A percentile compares a stretch with the other conserved stretches of the same genome.
phyloP scores from a whole-genome alignment of 2,113 vertebrate species.

The Pycnonotus jocosus region DNA sequence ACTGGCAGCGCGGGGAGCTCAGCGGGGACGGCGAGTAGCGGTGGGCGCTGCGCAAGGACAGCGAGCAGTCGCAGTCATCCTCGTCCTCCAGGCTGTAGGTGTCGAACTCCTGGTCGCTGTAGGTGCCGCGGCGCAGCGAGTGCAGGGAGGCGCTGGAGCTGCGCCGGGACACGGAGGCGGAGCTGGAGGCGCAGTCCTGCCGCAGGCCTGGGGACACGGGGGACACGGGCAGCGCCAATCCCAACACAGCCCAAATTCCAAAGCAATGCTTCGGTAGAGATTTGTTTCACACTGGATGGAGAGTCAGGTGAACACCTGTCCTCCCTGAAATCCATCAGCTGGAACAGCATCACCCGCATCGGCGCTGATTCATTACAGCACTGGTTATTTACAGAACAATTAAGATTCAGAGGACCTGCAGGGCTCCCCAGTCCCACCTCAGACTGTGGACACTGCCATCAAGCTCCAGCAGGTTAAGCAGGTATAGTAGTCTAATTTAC shows the following conservation, averaged over 20 bases:
- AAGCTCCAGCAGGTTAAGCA: background rate
- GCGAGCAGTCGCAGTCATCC: slow-evolving; percentile 77
- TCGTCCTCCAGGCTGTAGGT: slow-evolving; percentile 88
- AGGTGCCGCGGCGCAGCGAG: slow-evolving; percentile 85
- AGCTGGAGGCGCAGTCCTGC: slow-evolving; percentile 88
- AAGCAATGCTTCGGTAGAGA: rapidly evolving
- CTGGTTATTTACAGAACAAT: background rate
- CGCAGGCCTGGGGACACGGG: slow-evolving; percentile 75
- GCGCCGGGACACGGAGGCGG: slow-evolving; percentile 80
- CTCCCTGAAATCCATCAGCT: background rate
- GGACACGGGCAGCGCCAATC: background rate
- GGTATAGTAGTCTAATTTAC: background rate
- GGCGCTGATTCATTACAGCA: background rate
- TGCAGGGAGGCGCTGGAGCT: slow-evolving; percentile 87
- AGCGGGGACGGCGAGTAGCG: slow-evolving; percentile 83
- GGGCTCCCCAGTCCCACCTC: background rate
- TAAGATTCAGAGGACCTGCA: background rate
- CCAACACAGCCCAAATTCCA: background rate
- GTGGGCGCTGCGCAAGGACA: slow-evolving; percentile 70
- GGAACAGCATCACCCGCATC: background rate
- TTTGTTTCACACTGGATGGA: background rate
- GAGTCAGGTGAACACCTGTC: background rate
- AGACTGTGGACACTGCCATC: rapidly evolving
- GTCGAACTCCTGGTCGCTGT: slow-evolving; percentile 90
- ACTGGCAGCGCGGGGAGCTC: slow-evolving; percentile 85